Percentiles rank a stretch among this genome's conserved stretches.
phyloP scores from a whole-genome alignment of 2,888 invertebrate species.

The Agrotis puta region DNA sequence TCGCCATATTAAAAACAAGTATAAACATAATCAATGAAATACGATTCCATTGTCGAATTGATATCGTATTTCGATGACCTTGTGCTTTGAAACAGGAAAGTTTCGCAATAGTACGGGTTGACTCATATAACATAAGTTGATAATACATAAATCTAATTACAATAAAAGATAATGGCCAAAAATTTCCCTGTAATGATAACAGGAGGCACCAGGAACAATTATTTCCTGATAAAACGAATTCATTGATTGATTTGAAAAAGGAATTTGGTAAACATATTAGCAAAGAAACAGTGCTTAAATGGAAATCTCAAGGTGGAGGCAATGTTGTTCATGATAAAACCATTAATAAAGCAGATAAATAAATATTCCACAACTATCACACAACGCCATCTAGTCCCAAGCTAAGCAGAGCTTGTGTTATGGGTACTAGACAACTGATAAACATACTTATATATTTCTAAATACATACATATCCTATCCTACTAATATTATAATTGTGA shows the following conservation, averaged over 20 bases:
- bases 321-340: background rate
- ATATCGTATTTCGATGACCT: slow-evolving; percentile 36
- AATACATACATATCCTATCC: too few species aligned
- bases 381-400: too few species aligned
- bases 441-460: too few species aligned
- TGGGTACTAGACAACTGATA: too few species aligned
- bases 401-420: too few species aligned
- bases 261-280: background rate
- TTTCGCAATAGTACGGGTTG: slow-evolving; percentile 1
- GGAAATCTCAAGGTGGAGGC: too few species aligned
- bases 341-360: background rate
- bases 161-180: background rate
- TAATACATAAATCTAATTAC: background rate
- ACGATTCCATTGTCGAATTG: slow-evolving; percentile 6
- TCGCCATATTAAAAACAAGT: background rate
- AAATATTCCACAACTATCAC: too few species aligned
- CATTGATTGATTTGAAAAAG: background rate
- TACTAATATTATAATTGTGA: too few species aligned
- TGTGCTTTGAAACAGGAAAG: slow-evolving; percentile 38
- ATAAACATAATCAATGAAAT: slow-evolving; percentile 8
- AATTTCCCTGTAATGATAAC: slow-evolving; percentile 2
- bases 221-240: background rate
- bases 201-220: background rate
- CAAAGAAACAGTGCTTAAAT: background rate
- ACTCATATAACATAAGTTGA: background rate